Evolutionary conservation across 2,888 invertebrate genomes (phyloP).

Genomic region (Slavum lentiscoides): DNA sequence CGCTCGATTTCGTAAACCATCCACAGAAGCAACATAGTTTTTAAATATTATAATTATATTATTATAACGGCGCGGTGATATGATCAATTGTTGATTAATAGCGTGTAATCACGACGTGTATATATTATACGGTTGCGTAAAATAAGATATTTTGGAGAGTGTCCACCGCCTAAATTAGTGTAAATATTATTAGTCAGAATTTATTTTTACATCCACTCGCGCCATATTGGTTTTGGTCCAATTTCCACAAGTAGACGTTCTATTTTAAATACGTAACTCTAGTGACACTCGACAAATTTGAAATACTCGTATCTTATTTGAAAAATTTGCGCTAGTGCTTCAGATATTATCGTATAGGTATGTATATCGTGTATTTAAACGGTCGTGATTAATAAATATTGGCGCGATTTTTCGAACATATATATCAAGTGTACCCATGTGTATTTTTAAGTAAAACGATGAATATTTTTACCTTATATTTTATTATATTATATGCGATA

Average conservation of each 20-base stretch:
- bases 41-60: not conserved
- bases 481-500: not conserved
- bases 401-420: not conserved
- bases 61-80: not conserved
- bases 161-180: constrained; percentile 53
- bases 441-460: not conserved
- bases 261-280: constrained; percentile 49
- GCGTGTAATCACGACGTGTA: constrained; percentile 36
- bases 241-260: constrained; percentile 52
- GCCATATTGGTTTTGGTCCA: constrained; percentile 50
- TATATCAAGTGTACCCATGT: not conserved
- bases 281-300: constrained; percentile 45
- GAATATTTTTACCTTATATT: not conserved
- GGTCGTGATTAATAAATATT: too few species aligned
- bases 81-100: constrained; percentile 49
- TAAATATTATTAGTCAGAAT: constrained; percentile 52
- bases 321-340: constrained; percentile 9
- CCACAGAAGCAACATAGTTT: too few species aligned
- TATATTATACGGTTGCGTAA: constrained; percentile 31
- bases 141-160: constrained; percentile 49
- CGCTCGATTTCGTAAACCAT: too few species aligned
- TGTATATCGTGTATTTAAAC: too few species aligned
- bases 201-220: constrained; percentile 51
- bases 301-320: constrained; percentile 44
- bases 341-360: not conserved